Evolutionary conservation across 2,888 invertebrate genomes (phyloP).

Genomic region (Mythimna ferrago): DNA sequence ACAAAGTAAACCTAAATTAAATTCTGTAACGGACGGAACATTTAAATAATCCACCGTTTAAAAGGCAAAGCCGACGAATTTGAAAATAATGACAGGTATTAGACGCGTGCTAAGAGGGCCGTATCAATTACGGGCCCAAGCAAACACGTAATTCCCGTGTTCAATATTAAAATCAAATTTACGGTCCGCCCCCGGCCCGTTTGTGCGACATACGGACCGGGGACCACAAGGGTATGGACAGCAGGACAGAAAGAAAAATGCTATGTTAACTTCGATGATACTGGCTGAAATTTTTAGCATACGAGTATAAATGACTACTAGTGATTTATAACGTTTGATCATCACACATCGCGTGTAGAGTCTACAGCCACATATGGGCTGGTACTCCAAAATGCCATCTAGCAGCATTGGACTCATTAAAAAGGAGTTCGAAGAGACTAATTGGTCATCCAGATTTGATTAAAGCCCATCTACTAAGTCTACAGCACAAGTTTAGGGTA

Average conservation of each 20-base stretch:
- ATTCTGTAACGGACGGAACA: slow-evolving; percentile 68
- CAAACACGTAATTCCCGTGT: slow-evolving; percentile 86
- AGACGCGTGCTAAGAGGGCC: slow-evolving; percentile 84
- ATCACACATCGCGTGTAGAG: too few relatives aligned
- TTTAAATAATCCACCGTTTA: slow-evolving; percentile 85
- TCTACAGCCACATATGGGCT: too few relatives aligned
- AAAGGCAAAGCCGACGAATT: slow-evolving; percentile 85
- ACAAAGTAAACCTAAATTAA: slow-evolving; percentile 71
- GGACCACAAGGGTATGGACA: slow-evolving; percentile 68
- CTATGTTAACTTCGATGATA: not conserved
- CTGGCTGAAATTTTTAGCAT: not conserved
- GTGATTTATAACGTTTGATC: too few relatives aligned
- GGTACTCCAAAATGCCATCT: too few relatives aligned
- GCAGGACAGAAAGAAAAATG: slow-evolving; percentile 50
- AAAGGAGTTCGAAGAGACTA: too few relatives aligned
- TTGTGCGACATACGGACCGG: slow-evolving; percentile 71
- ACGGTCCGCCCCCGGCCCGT: slow-evolving; percentile 75
- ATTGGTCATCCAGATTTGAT: too few relatives aligned
- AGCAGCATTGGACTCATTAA: too few relatives aligned
- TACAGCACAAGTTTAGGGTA: too few relatives aligned
- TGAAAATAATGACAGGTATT: slow-evolving; percentile 90
- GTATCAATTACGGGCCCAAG: slow-evolving; percentile 88
- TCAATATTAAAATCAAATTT: slow-evolving; percentile 90
- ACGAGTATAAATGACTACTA: too few relatives aligned
- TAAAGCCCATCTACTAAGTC: too few relatives aligned